These are phyloP conservation scores for Triplophysa siluroides DNA, from an alignment of 2,113 vertebrate species.

Conservation along the genomic window DNA sequence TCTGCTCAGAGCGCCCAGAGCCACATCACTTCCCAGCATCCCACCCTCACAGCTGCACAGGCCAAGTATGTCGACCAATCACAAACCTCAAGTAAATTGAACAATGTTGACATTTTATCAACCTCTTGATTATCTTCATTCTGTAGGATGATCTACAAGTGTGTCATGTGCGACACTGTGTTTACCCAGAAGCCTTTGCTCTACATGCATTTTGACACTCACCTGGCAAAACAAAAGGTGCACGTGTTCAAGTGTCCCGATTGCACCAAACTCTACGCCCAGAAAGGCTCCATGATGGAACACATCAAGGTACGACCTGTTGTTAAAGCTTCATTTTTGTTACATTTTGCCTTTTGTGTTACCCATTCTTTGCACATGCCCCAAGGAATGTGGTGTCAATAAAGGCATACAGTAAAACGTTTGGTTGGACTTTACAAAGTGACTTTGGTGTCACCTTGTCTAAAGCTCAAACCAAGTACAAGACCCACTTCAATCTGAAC, in stretches of 20 bases:
- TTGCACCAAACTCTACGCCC: constrained; percentile 92
- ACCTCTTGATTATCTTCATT: neutral
- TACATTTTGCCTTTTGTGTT: constrained; percentile 68
- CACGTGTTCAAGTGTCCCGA: constrained; percentile 93
- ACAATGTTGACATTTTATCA: neutral
- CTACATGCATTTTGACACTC: constrained; percentile 90
- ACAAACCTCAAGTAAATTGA: neutral
- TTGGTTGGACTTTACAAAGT: constrained; percentile 67
- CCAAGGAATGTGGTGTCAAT: constrained; percentile 66
- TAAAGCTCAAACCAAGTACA: constrained; percentile 69
- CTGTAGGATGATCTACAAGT: constrained; percentile 91
- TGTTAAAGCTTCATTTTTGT: neutral
- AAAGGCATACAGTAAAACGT: constrained; percentile 54
- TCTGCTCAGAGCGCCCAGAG: constrained; percentile 88
- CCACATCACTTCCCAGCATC: constrained; percentile 89
- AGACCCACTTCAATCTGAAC: neutral
- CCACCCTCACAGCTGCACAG: constrained; percentile 77
- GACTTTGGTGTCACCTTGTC: constrained; percentile 50
- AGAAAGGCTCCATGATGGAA: constrained; percentile 91
- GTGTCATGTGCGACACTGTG: constrained; percentile 96
- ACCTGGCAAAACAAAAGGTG: constrained; percentile 90
- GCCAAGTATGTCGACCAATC: constrained; percentile 77
- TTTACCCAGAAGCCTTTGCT: constrained; percentile 93
- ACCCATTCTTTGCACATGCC: constrained; percentile 59
- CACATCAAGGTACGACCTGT: constrained; percentile 83